A percentile compares a stretch with the other conserved stretches of the same genome.
phyloP scores from a whole-genome alignment of 2,797 vertebrate species.

The Peromyscus melanophrys region DNA sequence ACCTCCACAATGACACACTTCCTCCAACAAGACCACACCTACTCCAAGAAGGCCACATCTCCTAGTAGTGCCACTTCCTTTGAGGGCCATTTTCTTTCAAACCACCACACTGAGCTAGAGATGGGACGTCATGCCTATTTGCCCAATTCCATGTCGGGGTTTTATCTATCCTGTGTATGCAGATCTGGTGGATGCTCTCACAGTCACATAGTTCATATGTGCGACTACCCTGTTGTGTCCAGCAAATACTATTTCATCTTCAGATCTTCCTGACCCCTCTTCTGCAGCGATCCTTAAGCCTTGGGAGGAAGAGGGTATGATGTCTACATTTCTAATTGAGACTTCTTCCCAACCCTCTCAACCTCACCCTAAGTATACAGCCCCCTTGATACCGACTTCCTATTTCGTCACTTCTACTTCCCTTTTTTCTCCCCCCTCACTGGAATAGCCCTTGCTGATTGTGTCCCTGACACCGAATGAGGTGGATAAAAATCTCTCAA shows the following conservation, averaged over 20 bases:
- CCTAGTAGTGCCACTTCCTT: background rate
- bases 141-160: background rate
- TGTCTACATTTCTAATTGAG: background rate
- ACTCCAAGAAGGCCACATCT: background rate
- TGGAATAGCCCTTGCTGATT: background rate
- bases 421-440: background rate
- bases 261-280: background rate
- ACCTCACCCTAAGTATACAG: background rate
- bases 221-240: background rate
- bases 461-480: background rate
- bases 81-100: background rate
- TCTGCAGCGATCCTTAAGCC: background rate
- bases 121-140: too few relatives aligned
- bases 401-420: background rate
- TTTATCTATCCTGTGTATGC: background rate
- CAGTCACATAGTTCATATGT: background rate
- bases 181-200: background rate
- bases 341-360: background rate
- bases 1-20: background rate
- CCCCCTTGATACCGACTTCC: background rate
- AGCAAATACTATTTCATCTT: background rate
- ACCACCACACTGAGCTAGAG: background rate
- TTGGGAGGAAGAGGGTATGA: background rate
- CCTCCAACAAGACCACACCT: background rate
- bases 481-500: background rate